Evolutionary conservation across 1,140 invertebrate genomes (phyloP), one percentile per base, ranked within the genome.

Genomic region (Eumaeus atala): DNA sequence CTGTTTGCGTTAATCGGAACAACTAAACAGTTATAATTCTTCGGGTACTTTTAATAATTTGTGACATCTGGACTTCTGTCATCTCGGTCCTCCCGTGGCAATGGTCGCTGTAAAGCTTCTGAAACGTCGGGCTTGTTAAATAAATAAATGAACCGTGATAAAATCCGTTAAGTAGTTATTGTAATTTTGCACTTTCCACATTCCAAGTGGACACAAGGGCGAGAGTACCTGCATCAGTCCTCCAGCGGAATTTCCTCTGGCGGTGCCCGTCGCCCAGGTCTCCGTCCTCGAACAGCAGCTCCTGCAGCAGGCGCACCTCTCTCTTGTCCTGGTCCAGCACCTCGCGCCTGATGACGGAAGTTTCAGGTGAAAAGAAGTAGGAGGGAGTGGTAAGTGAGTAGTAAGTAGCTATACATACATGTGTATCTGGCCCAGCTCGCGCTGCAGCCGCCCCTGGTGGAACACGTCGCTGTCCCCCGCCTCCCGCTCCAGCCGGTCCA

Each of bases 241-340:
- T 93, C 95, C 95, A 97, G 64, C 90, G 90, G 73, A 96, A 97
- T 64, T 93, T 92, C 48, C 95, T 88, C 62, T 93, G 90, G 10
- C 95, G 87, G 17, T 92, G 92, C 9, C 84, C 88, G 10, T 91
- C 93, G 68, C 95, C 92, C 40, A 97, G 86, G 76, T 97, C 96
- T 0, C 95, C 96, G 77, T 97, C 95, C 72, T 96, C 95, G 11
- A 97, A 90, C 44, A 95, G 89, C 66, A 95, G 80, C 70, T 97
- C 95, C 75, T 97, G 93, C 0, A 96, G 82, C 37, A 95, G 68
- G 64, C 91, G 90, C 3, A 97, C 90, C 67, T 95, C 91, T 34
- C 92, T 87, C 48, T 95, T 92, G 80, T 97, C 95, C 65, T 96
- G 92, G 77, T 96, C 95, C 33, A 96, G 72, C 8, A 95, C 70